Evolutionary conservation across 1,140 invertebrate genomes (phyloP), one percentile per base, ranked within the genome.

Genomic region (Zelostemma sp.): DNA sequence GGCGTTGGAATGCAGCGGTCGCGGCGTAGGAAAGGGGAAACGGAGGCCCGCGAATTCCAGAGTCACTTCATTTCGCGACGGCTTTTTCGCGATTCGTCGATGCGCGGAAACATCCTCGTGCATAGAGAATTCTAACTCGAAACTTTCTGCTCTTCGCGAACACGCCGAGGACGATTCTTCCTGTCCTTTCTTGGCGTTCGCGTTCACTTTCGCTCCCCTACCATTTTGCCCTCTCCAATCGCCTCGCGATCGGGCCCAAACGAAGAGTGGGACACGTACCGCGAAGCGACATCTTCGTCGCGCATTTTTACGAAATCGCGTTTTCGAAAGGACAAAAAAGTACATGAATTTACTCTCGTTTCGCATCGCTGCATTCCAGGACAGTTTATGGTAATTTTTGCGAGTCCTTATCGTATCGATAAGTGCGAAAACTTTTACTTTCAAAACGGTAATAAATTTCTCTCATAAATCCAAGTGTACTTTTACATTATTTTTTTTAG

Each of bases 111-210:
- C n/a, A n/a, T n/a, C n/a, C n/a, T n/a, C n/a, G n/a, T n/a, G n/a
- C n/a, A n/a, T n/a, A n/a, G n/a, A n/a, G n/a, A n/a, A n/a, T n/a
- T n/a, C n/a, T n/a, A n/a, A n/a, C n/a, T n/a, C n/a, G n/a, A n/a
- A 28, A 28, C 25, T 28, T 28, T 28, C 25, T 28, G 9, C 8
- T 4, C n/a, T 16, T 17, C 6, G 8, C 19, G 8, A 6, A 15
- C 66, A 75, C 68, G 64, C 57, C 53, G 73, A 28, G 25, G 25
- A 4, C 25, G 3, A 35, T 45, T 78, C 76, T 76, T 83, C 77
- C 77, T 83, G 82, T 60, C 83, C 84, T 84, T 85, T 85, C 82
- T 85, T 84, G 83, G 84, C 76, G 75, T 72, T 80, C 60, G 74
- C 75, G 41, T 73, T 84, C 82, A 82, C 82, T 85, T 85, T 85